Conservation (phyloP, 2,888 invertebrate species). For the Erebia epiphron region DNA sequence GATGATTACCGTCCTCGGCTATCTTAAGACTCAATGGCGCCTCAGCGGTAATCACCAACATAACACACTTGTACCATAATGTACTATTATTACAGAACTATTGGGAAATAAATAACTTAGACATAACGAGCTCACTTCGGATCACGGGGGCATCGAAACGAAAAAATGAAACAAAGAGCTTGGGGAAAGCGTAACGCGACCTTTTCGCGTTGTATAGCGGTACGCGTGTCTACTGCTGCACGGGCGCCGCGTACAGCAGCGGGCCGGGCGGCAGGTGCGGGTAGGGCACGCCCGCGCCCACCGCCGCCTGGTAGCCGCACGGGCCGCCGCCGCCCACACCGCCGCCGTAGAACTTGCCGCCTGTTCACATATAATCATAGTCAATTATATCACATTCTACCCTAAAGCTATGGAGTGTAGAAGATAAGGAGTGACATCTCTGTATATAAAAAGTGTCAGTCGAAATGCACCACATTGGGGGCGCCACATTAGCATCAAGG, state of each 20-base stretch:
- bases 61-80: too few species aligned
- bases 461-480: too few species aligned
- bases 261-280: conserved; percentile 84
- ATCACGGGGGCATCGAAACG: conserved; percentile 22
- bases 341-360: conserved; percentile 90
- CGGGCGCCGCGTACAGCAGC: conserved; percentile 85
- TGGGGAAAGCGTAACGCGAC: conserved; percentile 2
- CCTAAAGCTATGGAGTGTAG: too few species aligned
- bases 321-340: conserved; percentile 83
- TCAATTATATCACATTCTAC: too few species aligned
- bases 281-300: conserved; percentile 84
- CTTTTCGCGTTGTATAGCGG: not conserved
- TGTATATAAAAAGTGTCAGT: too few species aligned
- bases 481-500: too few species aligned
- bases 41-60: too few species aligned
- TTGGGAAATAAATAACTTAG: not conserved
- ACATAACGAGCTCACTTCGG: conserved; percentile 19
- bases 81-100: not conserved
- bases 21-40: too few species aligned
- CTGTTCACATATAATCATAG: conserved; percentile 59
- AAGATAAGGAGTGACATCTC: too few species aligned
- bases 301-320: conserved; percentile 87
- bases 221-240: conserved; percentile 85
- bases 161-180: not conserved
- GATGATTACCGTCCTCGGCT: too few species aligned